Percentiles rank a stretch among this genome's conserved stretches.
Conservation (phyloP, 1,140 invertebrate species). For the Bicyclus anynana region DNA sequence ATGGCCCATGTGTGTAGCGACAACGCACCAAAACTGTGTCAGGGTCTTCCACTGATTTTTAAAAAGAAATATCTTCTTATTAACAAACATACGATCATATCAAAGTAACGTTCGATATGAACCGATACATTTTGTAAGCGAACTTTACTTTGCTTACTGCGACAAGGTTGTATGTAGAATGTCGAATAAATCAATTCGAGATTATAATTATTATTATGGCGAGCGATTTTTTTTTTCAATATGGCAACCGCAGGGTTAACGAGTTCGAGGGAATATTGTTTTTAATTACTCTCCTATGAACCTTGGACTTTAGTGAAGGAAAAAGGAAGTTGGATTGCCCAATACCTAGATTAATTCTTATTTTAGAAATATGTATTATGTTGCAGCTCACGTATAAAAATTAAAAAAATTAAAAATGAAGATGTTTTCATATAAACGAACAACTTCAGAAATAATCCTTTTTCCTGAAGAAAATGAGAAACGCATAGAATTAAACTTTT, state of each 20-base stretch:
- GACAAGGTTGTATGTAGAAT: slow-evolving; percentile 30
- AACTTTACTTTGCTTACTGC: slow-evolving; percentile 17
- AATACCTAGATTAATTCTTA: slow-evolving; percentile 18
- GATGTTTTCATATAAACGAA: too few species aligned
- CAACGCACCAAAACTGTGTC: slow-evolving; percentile 43
- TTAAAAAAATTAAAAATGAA: not conserved
- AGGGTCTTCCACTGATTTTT: slow-evolving; percentile 49
- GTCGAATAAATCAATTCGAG: slow-evolving; percentile 33
- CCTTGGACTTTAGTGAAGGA: slow-evolving; percentile 29
- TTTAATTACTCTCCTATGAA: slow-evolving; percentile 31
- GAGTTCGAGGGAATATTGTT: slow-evolving; percentile 27
- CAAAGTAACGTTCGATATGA: slow-evolving; percentile 15
- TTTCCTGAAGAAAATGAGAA: too few species aligned
- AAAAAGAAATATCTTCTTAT: slow-evolving; percentile 43
- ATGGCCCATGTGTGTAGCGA: slow-evolving; percentile 33
- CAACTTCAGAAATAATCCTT: too few species aligned
- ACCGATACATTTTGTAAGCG: slow-evolving; percentile 7
- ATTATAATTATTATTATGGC: slow-evolving; percentile 31
- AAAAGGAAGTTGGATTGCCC: slow-evolving; percentile 27
- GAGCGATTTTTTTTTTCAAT: slow-evolving; percentile 22
- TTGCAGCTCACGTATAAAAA: not conserved
- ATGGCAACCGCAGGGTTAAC: slow-evolving; percentile 34
- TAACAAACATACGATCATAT: slow-evolving; percentile 27
- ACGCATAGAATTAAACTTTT: too few species aligned
- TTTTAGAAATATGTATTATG: slow-evolving; percentile 16